phyloP scores from a whole-genome alignment of 2,888 invertebrate genomes.

The Conops quadrifasciatus region DNA sequence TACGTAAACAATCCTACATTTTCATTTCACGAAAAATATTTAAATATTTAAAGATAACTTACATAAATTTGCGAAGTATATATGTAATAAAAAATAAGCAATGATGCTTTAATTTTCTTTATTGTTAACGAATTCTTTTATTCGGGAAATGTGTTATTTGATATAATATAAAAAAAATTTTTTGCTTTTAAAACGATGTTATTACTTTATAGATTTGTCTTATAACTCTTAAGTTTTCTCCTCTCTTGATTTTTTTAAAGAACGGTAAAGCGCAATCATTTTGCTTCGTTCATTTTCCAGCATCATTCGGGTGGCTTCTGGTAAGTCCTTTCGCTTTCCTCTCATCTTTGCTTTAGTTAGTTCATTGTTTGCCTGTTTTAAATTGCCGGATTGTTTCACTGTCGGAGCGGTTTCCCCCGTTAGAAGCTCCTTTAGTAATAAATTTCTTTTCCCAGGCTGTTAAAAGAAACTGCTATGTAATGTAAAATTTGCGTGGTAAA shows the following conservation, averaged over 20 bases:
- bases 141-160: too few species aligned
- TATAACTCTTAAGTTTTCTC: not conserved
- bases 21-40: too few species aligned
- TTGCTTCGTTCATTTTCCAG: slow-evolving; percentile 71
- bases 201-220: too few species aligned
- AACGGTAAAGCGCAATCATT: slow-evolving; percentile 70
- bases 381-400: not conserved
- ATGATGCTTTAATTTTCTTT: too few species aligned
- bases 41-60: too few species aligned
- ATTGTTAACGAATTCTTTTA: too few species aligned
- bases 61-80: not conserved
- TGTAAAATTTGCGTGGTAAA: slow-evolving; percentile 14
- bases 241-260: slow-evolving; percentile 65
- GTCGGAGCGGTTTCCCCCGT: slow-evolving; percentile 43
- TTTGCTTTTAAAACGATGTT: too few species aligned
- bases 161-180: too few species aligned
- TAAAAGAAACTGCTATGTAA: slow-evolving; percentile 46
- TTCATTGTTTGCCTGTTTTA: slow-evolving; percentile 8
- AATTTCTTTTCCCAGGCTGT: slow-evolving; percentile 72
- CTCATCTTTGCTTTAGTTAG: slow-evolving; percentile 63
- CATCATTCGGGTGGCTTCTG: slow-evolving; percentile 69
- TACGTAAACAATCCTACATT: too few species aligned
- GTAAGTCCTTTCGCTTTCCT: slow-evolving; percentile 72
- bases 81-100: slow-evolving; percentile 17
- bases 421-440: slow-evolving; percentile 70